phyloP scores from a whole-genome alignment of 2,113 vertebrate genomes.

The Brachyhypopomus gauderio region DNA sequence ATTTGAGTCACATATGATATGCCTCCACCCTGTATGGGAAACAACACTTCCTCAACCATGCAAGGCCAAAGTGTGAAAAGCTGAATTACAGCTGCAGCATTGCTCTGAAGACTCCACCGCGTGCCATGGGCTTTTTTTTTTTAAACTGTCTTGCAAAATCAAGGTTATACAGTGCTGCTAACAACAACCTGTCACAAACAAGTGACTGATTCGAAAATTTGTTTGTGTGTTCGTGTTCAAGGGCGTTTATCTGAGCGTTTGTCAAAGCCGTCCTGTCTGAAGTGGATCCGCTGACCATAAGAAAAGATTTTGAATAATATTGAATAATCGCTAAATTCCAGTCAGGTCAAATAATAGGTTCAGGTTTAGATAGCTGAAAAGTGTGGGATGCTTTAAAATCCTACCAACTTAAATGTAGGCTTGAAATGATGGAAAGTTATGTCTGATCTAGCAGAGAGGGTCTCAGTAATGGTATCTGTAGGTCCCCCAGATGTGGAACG shows the following conservation, averaged over 20 bases:
- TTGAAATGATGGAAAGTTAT: too few relatives aligned
- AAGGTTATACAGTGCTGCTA: not conserved
- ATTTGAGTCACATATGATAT: not conserved
- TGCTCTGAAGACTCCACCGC: not conserved
- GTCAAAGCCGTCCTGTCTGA: not conserved
- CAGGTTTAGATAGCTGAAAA: not conserved
- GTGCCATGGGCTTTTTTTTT: not conserved
- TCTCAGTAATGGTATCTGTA: not conserved
- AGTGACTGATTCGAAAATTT: not conserved
- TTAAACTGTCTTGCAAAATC: not conserved
- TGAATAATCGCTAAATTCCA: too few relatives aligned
- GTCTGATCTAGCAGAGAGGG: not conserved
- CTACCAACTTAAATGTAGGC: too few relatives aligned
- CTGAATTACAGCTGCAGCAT: not conserved
- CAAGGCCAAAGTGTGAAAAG: conserved; percentile 18
- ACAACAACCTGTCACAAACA: not conserved
- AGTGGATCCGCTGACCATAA: not conserved
- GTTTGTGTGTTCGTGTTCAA: not conserved
- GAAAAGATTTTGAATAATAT: not conserved
- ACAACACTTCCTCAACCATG: not conserved
- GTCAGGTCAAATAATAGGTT: too few relatives aligned
- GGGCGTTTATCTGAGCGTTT: not conserved
- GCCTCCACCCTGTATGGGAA: not conserved
- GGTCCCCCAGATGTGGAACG: not conserved
- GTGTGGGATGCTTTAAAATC: too few relatives aligned